Evolutionary conservation across 2,113 vertebrate species (phyloP).

Genomic region (Catagonus wagneri): DNA sequence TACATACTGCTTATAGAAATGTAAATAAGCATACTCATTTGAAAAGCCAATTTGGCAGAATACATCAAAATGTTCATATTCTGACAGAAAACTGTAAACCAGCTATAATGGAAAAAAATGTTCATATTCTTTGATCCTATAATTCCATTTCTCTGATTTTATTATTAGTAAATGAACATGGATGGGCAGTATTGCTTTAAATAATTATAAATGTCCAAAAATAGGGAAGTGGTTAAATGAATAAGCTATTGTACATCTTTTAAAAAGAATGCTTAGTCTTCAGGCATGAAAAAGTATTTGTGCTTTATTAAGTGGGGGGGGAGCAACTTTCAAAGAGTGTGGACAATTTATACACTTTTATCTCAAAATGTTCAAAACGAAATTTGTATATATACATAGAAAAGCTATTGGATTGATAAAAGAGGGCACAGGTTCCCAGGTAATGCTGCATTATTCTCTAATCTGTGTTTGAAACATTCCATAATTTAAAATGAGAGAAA

Average conservation of each 20-base stretch:
- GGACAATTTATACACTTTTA: neutral
- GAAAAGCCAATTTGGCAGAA: conserved; percentile 24
- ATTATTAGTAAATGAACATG: neutral
- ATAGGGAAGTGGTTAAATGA: neutral
- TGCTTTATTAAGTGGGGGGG: neutral
- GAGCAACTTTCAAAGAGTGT: neutral
- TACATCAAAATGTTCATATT: neutral
- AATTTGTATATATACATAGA: conserved; percentile 16
- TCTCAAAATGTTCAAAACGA: conserved; percentile 32
- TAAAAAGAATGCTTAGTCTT: conserved; percentile 35
- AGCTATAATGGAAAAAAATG: no score
- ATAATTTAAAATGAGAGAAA: neutral
- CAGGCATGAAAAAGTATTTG: neutral
- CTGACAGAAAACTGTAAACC: no score
- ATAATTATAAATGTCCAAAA: conserved; percentile 40
- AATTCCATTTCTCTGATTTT: neutral
- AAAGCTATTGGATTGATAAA: conserved; percentile 18
- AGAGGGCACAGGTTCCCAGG: neutral
- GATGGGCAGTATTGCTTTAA: neutral
- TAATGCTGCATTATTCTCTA: neutral
- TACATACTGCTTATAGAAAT: neutral
- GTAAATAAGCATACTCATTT: neutral
- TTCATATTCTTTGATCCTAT: neutral
- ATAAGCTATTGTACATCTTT: neutral
- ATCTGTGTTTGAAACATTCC: conserved; percentile 33